These are phyloP conservation scores for Callitettix versicolor DNA, from an alignment of 1,140 invertebrate species.

Conservation along the genomic window DNA sequence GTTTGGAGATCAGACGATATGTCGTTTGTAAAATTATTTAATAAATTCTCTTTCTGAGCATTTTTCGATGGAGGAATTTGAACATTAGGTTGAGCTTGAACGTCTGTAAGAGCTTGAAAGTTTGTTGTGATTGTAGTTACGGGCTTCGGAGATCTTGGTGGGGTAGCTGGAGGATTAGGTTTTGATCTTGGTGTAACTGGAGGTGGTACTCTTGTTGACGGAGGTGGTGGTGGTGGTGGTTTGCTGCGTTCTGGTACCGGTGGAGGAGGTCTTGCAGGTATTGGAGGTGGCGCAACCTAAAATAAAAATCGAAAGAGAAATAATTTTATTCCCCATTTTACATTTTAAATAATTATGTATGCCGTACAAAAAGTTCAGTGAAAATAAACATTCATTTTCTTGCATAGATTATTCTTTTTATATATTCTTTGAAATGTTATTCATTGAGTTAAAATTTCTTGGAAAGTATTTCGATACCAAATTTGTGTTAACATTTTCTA, in stretches of 20 bases:
- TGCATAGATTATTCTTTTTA: too few relatives aligned
- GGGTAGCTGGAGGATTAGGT: slow-evolving; percentile 5
- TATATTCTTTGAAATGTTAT: too few relatives aligned
- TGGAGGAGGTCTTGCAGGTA: slow-evolving; percentile 11
- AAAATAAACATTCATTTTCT: too few relatives aligned
- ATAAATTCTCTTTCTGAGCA: slow-evolving; percentile 4
- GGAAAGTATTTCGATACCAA: too few relatives aligned
- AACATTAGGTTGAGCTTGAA: slow-evolving; percentile 7
- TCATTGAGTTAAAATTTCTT: too few relatives aligned
- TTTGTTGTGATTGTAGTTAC: too few relatives aligned
- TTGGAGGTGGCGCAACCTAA: slow-evolving; percentile 5
- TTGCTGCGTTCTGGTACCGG: neutral
- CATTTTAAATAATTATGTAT: too few relatives aligned
- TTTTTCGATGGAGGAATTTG: slow-evolving; percentile 1
- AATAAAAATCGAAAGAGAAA: too few relatives aligned
- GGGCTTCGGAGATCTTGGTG: neutral
- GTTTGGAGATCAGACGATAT: neutral
- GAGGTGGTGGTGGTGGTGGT: slow-evolving; percentile 12
- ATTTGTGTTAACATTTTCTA: too few relatives aligned
- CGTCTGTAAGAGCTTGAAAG: neutral
- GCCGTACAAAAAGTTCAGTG: too few relatives aligned
- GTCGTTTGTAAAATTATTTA: neutral
- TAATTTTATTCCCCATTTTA: too few relatives aligned
- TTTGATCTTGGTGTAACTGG: slow-evolving; percentile 8
- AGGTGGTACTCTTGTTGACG: slow-evolving; percentile 1